These are phyloP conservation scores for Orcinus orca DNA, from an alignment of 2,113 vertebrate species.

Conservation along the genomic window DNA sequence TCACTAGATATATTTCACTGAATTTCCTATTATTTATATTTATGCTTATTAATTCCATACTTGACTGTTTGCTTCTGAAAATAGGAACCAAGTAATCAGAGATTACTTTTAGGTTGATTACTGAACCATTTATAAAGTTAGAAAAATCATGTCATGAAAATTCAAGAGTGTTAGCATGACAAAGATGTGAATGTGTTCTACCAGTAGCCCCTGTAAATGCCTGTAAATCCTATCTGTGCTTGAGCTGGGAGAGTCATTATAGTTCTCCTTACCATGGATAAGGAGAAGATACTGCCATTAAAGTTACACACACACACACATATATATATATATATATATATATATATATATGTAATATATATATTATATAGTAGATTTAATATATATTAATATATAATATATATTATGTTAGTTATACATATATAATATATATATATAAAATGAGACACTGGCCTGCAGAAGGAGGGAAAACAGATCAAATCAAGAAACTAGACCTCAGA, in stretches of 20 bases:
- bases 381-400: too few relatives aligned
- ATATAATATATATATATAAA: too few relatives aligned
- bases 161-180: neutral
- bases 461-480: neutral
- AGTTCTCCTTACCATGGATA: neutral
- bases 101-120: neutral
- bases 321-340: neutral
- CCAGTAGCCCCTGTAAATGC: neutral
- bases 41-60: neutral
- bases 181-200: neutral
- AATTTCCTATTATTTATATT: neutral
- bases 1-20: neutral
- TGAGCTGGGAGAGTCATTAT: neutral
- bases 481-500: neutral
- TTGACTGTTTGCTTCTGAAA: neutral
- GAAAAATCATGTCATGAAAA: neutral
- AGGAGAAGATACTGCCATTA: neutral
- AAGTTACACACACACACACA: neutral
- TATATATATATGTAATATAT: neutral
- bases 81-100: neutral
- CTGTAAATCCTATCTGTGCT: neutral
- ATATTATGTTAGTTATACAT: too few relatives aligned
- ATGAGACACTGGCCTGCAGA: neutral
- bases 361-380: neutral
- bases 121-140: neutral